Evolutionary conservation across 1,140 invertebrate genomes (phyloP).

Genomic region (Eupristina koningsbergeri): DNA sequence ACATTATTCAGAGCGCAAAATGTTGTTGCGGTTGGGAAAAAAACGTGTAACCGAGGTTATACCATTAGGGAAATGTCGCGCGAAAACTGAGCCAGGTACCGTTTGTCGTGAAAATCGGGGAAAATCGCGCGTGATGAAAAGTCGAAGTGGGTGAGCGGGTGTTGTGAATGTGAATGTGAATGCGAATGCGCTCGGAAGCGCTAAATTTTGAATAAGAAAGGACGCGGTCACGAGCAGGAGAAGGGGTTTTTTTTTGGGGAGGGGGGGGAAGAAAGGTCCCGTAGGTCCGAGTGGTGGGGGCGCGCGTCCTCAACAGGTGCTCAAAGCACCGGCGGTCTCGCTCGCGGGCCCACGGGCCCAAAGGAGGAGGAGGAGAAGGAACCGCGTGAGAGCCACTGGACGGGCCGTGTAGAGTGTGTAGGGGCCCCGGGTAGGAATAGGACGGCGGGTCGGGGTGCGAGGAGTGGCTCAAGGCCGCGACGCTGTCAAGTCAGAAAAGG

Average conservation of each 20-base stretch:
- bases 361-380: background rate
- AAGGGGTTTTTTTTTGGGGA: too few relatives aligned
- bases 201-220: background rate
- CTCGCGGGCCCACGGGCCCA: background rate
- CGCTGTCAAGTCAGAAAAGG: conserved; percentile 62
- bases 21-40: too few relatives aligned
- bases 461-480: conserved; percentile 66
- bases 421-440: conserved; percentile 54
- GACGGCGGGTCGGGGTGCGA: conserved; percentile 49
- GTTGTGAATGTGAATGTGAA: too few relatives aligned
- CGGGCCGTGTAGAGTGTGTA: background rate
- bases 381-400: conserved; percentile 3
- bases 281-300: background rate
- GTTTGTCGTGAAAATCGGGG: too few relatives aligned
- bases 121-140: too few relatives aligned
- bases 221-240: background rate
- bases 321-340: background rate
- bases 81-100: too few relatives aligned
- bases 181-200: background rate
- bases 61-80: too few relatives aligned
- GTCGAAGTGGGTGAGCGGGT: too few relatives aligned
- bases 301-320: background rate
- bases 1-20: too few relatives aligned
- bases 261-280: too few relatives aligned
- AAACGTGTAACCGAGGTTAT: too few relatives aligned